Conservation (phyloP, 2,888 invertebrate species). For the Norana najaformis region DNA sequence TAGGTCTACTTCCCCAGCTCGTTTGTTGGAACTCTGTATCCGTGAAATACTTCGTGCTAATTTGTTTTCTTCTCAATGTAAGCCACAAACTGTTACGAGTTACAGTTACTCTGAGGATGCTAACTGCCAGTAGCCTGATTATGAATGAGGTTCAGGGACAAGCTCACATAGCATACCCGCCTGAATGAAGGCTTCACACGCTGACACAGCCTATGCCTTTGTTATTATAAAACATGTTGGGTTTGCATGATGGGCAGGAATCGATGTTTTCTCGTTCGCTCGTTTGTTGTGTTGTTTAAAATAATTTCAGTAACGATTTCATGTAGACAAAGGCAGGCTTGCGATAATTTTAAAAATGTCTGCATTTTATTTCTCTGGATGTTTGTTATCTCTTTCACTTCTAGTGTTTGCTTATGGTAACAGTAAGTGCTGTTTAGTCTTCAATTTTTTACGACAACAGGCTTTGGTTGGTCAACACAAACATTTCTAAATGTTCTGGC, state of each 20-base stretch:
- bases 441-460: too few species aligned
- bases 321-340: background rate
- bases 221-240: background rate
- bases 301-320: background rate
- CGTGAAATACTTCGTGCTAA: background rate
- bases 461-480: too few species aligned
- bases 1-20: too few species aligned
- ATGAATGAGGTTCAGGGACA: background rate
- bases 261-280: background rate
- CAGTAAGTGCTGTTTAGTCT: background rate
- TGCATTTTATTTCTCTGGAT: background rate
- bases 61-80: background rate
- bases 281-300: background rate
- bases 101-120: background rate
- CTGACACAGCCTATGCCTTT: too few species aligned
- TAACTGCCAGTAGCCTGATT: background rate
- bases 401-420: background rate
- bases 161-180: background rate
- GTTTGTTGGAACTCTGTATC: too few species aligned
- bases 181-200: background rate
- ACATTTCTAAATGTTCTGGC: too few species aligned
- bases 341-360: background rate
- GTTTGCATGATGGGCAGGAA: background rate
- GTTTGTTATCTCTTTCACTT: background rate
- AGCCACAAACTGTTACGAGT: background rate